Evolutionary conservation across 2,113 vertebrate genomes (phyloP), one percentile per base, ranked within the genome.

Genomic region (Oceanodroma tethys): DNA sequence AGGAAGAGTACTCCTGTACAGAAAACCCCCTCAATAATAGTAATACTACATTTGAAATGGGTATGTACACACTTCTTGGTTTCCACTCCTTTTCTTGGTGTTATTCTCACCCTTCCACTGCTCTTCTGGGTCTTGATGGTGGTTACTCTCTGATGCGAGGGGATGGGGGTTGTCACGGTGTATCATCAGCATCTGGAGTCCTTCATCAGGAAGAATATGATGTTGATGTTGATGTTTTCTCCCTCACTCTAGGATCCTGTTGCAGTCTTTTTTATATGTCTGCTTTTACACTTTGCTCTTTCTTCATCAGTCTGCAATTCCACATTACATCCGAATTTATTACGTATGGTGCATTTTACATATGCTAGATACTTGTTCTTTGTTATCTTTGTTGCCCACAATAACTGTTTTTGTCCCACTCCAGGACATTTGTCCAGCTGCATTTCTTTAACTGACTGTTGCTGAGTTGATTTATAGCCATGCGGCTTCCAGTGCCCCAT

Each of bases 81-180:
- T 80, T 62, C 10, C 13, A 75, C 5, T 16, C 9, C 34, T 88
- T 76, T 82, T 76, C 16, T 30, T 48, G 7, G 15, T 75, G 42
- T 53, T 67, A 20, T 25, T 22, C 11, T 88, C 9, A 48, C 17
- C 17, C n/a, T 85, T 75, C 20, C 66, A 34, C 21, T 47, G 20
- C 45, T 72, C 26, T 84, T 90, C 48, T 62, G 40, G 12, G 36
- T 85, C n/a, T 50, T 78, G 34, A 32, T 30, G 32, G 26, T 56
- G 34, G 26, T 40, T 90, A 65, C 27, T 74, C 29, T 90, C 38
- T 34, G 17, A 62, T 40, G 11, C 53, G 15, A 74, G 9, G 2
- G 1, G 0, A 32, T 17, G 6, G 16, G 21, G 3, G 8, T 81
- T 68, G 16, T 71, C 26, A 42, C 3, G 1, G 4, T 40, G 8